phyloP scores from a whole-genome alignment of 2,888 invertebrate species.

The Arenicola marina region DNA sequence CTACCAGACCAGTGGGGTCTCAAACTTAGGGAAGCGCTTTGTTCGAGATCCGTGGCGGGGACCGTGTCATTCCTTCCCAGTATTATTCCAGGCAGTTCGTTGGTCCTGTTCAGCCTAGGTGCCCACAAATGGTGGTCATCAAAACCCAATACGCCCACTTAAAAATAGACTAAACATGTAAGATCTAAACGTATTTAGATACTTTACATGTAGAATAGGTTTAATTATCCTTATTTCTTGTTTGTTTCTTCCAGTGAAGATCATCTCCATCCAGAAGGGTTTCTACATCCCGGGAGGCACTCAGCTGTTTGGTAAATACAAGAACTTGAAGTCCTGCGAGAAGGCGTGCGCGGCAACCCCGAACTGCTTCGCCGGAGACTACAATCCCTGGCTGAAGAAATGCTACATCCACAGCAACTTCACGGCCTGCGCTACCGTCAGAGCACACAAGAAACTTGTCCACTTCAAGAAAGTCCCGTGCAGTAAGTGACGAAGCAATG shows the following conservation, averaged over 20 bases:
- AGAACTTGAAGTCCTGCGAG: slow-evolving; percentile 22
- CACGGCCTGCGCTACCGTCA: slow-evolving; percentile 20
- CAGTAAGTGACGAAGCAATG: no score
- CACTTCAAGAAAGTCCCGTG: slow-evolving; percentile 31
- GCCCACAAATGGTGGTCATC: no score
- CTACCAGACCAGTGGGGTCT: no score
- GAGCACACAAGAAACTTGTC: slow-evolving; percentile 18
- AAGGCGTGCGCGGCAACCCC: slow-evolving; percentile 22
- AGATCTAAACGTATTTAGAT: no score
- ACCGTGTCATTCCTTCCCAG: no score
- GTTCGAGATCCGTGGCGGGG: no score
- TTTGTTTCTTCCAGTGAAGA: slow-evolving; percentile 15
- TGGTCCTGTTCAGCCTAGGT: no score
- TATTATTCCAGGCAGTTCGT: no score
- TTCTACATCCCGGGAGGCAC: slow-evolving; percentile 28
- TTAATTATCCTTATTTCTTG: neutral
- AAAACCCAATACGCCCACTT: no score
- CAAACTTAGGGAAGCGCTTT: no score
- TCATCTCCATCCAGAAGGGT: slow-evolving; percentile 18
- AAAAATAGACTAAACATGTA: no score
- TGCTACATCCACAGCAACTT: slow-evolving; percentile 26
- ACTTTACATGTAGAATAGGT: no score
- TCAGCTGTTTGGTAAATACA: slow-evolving; percentile 26
- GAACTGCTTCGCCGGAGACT: slow-evolving; percentile 25
- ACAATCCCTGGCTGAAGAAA: slow-evolving; percentile 25